Evolutionary conservation across 2,888 invertebrate genomes (phyloP).

Genomic region (Drosophila prolongata): DNA sequence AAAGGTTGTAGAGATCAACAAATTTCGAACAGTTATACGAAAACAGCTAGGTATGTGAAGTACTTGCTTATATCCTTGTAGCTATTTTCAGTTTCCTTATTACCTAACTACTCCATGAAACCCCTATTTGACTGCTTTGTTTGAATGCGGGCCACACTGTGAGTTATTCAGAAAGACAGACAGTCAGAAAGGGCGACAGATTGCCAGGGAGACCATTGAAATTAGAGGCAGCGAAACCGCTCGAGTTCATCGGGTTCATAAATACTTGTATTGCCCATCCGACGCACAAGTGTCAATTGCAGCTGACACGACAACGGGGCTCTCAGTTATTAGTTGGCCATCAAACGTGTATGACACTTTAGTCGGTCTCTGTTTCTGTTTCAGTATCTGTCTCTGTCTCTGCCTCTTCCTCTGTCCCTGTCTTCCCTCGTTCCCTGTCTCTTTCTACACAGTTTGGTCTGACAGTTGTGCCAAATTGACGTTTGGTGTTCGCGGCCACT

Average conservation of each 20-base stretch:
- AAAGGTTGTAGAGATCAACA: too few relatives aligned
- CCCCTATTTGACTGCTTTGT: background rate
- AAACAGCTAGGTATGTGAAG: too few relatives aligned
- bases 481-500: constrained; percentile 50
- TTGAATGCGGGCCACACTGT: background rate
- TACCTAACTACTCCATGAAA: background rate
- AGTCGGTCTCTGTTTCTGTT: constrained; percentile 27
- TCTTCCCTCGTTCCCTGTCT: background rate
- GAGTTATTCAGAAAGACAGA: constrained; percentile 17
- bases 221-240: constrained; percentile 61
- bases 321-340: constrained; percentile 38
- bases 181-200: constrained; percentile 38
- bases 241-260: constrained; percentile 52
- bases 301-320: constrained; percentile 43
- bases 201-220: constrained; percentile 58
- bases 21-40: too few relatives aligned
- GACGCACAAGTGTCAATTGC: constrained; percentile 72
- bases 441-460: constrained; percentile 35
- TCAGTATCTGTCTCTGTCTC: background rate
- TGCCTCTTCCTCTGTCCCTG: background rate
- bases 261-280: constrained; percentile 50
- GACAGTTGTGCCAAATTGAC: constrained; percentile 64
- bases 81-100: too few relatives aligned
- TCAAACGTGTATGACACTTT: constrained; percentile 45
- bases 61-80: too few relatives aligned